These are phyloP conservation scores for Narcine bancroftii DNA, from an alignment of 2,113 vertebrate species.

Conservation along the genomic window DNA sequence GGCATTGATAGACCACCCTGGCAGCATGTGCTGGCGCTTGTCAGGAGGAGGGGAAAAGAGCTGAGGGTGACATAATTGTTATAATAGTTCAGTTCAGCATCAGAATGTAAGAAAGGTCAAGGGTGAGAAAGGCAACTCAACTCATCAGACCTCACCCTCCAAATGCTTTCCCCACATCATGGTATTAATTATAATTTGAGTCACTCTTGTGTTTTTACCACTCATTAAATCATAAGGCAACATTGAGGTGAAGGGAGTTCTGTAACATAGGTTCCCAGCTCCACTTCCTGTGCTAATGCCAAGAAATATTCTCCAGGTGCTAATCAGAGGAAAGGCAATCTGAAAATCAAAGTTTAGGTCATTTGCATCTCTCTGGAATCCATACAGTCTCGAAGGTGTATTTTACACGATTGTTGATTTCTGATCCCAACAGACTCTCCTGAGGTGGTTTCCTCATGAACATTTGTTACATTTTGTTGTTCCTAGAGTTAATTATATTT, in stretches of 20 bases:
- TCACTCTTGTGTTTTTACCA: background rate
- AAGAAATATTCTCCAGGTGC: background rate
- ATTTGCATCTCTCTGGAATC: background rate
- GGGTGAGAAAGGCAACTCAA: background rate
- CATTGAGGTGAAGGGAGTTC: background rate
- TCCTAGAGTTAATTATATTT: too few relatives aligned
- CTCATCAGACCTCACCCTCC: background rate
- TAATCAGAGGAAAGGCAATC: background rate
- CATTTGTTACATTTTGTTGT: too few relatives aligned
- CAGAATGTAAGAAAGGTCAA: background rate
- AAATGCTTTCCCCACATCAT: background rate
- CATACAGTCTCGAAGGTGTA: background rate
- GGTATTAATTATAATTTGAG: conserved; percentile 6
- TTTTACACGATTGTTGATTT: background rate
- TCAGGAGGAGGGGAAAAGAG: background rate
- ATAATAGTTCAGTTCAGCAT: background rate
- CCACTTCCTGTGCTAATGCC: background rate
- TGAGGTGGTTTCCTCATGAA: background rate
- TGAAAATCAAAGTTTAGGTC: background rate
- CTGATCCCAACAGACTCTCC: background rate
- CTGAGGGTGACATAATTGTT: background rate
- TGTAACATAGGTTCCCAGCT: background rate
- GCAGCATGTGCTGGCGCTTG: background rate
- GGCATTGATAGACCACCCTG: background rate
- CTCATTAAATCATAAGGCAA: background rate